Evolutionary conservation across 2,797 vertebrate species (phyloP).

Genomic region (Lepus townsendii): DNA sequence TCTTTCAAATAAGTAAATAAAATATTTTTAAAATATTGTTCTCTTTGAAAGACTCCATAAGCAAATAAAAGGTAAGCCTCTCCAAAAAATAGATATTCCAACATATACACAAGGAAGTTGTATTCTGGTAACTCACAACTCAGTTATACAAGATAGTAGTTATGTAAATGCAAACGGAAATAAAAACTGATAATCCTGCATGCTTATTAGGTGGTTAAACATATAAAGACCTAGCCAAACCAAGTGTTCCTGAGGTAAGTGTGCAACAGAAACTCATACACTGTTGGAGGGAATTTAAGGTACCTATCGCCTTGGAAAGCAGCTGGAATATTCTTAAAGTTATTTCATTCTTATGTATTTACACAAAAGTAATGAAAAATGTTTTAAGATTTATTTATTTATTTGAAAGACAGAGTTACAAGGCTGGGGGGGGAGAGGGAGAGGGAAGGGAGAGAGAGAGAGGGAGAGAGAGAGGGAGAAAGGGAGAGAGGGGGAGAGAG

Average conservation of each 20-base stretch:
- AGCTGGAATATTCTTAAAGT: background rate
- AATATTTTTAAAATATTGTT: too few relatives aligned
- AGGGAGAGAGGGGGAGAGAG: too few relatives aligned
- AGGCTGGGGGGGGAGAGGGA: too few relatives aligned
- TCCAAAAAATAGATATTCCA: background rate
- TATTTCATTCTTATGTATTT: background rate
- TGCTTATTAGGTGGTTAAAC: background rate
- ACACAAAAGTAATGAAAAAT: background rate
- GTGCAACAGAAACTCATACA: background rate
- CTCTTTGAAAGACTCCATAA: background rate
- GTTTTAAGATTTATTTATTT: too few relatives aligned
- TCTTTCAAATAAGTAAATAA: too few relatives aligned
- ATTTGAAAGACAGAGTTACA: too few relatives aligned
- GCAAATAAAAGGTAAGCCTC: background rate
- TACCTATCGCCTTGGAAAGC: background rate
- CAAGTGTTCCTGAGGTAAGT: background rate
- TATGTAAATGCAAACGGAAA: background rate
- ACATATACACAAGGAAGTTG: background rate
- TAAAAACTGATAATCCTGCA: background rate
- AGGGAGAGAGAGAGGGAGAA: too few relatives aligned
- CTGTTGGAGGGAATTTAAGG: background rate
- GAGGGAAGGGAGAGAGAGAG: too few relatives aligned
- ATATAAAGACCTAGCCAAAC: background rate
- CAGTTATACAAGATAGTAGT: background rate
- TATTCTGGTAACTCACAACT: background rate